Base-by-base conservation (phyloP, 2,113 vertebrate genomes). In the Zosterops pallidus region DNA sequence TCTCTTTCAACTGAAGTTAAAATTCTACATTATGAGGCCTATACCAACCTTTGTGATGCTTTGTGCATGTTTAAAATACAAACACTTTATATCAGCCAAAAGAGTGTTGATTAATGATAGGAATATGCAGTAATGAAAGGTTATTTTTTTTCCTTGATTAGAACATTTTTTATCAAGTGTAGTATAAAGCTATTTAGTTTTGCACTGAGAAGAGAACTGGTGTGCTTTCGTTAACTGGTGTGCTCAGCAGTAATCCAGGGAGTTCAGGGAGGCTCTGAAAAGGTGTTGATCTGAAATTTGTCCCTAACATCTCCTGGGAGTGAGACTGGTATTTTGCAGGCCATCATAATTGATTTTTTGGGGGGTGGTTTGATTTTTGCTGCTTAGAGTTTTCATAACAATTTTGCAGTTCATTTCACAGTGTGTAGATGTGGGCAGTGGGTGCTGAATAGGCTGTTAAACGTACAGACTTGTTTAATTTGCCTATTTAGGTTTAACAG, bases 51-150 rank as follows among this genome's bases (percentile, higher is more conserved):
- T 4, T 85, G 28, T 64, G 46, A 72, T 60, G 25, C 46, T 87
- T 64, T 72, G 21, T 82, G 52, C n/a, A 75, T 75, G 8, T 76
- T 71, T 87, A 76, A 88, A 68, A 65, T 69, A 13, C 15, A 41
- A 35, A 46, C 23, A 7, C 44, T 68, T 47, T 23, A 4, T 50
- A 17, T n/a, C 19, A 52, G 11, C 19, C 3, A 5, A 77, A 52
- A 44, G 14, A 22, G 9, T 63, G 11, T n/a, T 82, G 31, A 20
- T 59, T 81, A 63, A 31, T 60, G 20, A n/a, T 28, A 50, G 46
- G 46, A 69, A 41, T 55, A 33, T 1, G 0, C 4, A 1, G 18
- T 60, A 57, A 25, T 24, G 21, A 65, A 57, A 14, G 4, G 42
- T 25, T 37, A 4, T 68, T 17, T 47, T 65, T 64, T 91, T 85